A percentile compares a stretch with the other conserved stretches of the same genome.
These are phyloP conservation scores for Oryzaephilus surinamensis DNA, from an alignment of 1,140 invertebrate genomes.

Conservation along the genomic window DNA sequence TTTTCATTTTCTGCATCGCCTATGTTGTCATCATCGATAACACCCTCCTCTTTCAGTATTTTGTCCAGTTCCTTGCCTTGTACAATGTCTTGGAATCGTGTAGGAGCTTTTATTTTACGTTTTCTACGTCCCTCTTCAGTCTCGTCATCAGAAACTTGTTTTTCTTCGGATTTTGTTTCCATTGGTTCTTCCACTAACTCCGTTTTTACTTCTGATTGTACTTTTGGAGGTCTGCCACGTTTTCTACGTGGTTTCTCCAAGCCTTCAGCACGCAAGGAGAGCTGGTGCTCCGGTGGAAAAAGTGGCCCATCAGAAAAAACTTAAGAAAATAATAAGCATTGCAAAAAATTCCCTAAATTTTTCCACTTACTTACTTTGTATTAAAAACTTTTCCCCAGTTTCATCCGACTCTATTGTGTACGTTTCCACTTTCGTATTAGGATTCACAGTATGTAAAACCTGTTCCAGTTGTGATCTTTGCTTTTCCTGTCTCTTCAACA, in stretches of 20 bases:
- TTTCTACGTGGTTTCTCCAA: slow-evolving; percentile 54
- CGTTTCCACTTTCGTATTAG: slow-evolving; percentile 27
- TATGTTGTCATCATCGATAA: slow-evolving; percentile 50
- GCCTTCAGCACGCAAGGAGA: slow-evolving; percentile 49
- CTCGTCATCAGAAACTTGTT: slow-evolving; percentile 23
- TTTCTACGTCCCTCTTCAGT: slow-evolving; percentile 45
- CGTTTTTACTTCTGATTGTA: slow-evolving; percentile 21
- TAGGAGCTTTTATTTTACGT: slow-evolving; percentile 52
- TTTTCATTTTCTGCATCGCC: slow-evolving; percentile 25
- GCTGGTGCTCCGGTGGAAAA: slow-evolving; percentile 45
- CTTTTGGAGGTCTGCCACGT: slow-evolving; percentile 56
- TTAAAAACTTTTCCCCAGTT: slow-evolving; percentile 39
- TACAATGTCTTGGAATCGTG: slow-evolving; percentile 54
- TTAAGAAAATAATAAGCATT: slow-evolving; percentile 24
- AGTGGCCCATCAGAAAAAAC: slow-evolving; percentile 44
- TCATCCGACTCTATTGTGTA: slow-evolving; percentile 31
- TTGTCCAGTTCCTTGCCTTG: slow-evolving; percentile 63
- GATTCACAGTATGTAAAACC: slow-evolving; percentile 28
- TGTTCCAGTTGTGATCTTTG: slow-evolving; percentile 27
- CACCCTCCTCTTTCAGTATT: slow-evolving; percentile 60
- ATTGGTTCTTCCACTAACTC: slow-evolving; percentile 6
- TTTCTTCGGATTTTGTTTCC: slow-evolving; percentile 8
- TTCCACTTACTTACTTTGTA: slow-evolving; percentile 40
- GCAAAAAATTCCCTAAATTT: too few species aligned
- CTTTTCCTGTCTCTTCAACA: slow-evolving; percentile 22